These are phyloP conservation scores for Actinopyga echinites DNA, from an alignment of 53 echinoderm and acorn worm genomes.

Conservation along the genomic window DNA sequence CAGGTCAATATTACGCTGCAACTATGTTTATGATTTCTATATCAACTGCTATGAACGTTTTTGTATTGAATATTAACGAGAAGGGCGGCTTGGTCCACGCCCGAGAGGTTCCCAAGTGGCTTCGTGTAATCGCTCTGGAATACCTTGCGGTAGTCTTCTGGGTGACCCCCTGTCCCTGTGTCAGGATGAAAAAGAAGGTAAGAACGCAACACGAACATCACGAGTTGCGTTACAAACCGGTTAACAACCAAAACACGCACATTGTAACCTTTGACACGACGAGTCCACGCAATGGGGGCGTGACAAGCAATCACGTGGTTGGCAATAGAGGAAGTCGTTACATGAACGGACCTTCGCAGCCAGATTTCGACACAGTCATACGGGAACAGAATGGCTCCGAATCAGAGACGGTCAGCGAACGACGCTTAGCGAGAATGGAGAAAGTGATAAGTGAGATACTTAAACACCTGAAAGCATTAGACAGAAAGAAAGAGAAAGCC, in stretches of 20 bases:
- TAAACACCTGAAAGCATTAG: slow-evolving; percentile 87
- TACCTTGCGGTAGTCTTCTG: slow-evolving; percentile 73
- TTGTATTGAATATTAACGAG: slow-evolving; percentile 94
- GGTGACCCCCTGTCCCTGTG: slow-evolving; percentile 56
- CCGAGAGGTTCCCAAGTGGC: slow-evolving; percentile 75
- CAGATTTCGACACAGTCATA: slow-evolving; percentile 68
- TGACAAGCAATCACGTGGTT: slow-evolving; percentile 55
- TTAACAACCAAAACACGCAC: slow-evolving; percentile 54
- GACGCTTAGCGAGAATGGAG: slow-evolving; percentile 73
- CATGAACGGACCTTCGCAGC: slow-evolving; percentile 53
- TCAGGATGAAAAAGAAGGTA: slow-evolving; percentile 30
- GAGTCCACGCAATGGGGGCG: slow-evolving; percentile 47
- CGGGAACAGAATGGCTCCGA: slow-evolving; percentile 63
- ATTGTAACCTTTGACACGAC: slow-evolving; percentile 53
- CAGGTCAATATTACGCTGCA: slow-evolving; percentile 98
- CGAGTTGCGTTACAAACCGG: slow-evolving; percentile 67
- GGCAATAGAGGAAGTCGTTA: slow-evolving; percentile 58
- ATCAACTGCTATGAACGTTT: slow-evolving; percentile 98
- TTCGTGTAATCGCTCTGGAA: slow-evolving; percentile 69
- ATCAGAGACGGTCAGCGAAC: slow-evolving; percentile 69
- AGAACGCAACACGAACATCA: slow-evolving; percentile 53
- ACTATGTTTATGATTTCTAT: slow-evolving; percentile 98
- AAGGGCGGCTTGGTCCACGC: slow-evolving; percentile 76
- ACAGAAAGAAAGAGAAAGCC: slow-evolving; percentile 79
- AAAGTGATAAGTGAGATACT: slow-evolving; percentile 70